These are phyloP conservation scores for Ophraella communa DNA, from an alignment of 2,888 invertebrate genomes.

Conservation along the genomic window DNA sequence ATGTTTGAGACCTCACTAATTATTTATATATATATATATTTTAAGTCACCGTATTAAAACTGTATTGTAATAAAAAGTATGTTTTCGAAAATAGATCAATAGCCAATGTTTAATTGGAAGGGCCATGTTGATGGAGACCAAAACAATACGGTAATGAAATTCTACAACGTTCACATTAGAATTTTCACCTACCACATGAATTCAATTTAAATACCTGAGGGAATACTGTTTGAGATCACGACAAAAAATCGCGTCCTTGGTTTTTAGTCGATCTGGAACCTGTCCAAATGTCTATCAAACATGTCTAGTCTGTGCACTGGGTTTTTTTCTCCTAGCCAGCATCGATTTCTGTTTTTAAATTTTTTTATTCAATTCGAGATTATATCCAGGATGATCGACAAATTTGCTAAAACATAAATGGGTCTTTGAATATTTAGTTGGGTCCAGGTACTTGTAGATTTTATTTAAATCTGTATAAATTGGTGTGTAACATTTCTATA, in stretches of 20 bases:
- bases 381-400: slow-evolving; percentile 10
- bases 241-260: slow-evolving; percentile 18
- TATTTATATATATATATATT: neutral
- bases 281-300: slow-evolving; percentile 44
- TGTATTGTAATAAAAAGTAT: slow-evolving; percentile 6
- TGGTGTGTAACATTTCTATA: too few relatives aligned
- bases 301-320: slow-evolving; percentile 41
- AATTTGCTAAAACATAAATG: neutral
- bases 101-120: neutral
- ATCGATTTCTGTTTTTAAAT: slow-evolving; percentile 3
- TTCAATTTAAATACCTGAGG: slow-evolving; percentile 12
- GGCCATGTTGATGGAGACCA: neutral
- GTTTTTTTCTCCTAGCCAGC: slow-evolving; percentile 8
- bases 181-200: neutral
- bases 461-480: too few relatives aligned
- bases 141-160: neutral
- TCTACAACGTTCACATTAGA: neutral
- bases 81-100: slow-evolving; percentile 2
- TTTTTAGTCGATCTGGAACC: slow-evolving; percentile 27
- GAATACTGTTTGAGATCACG: slow-evolving; percentile 10
- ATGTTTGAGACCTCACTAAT: too few relatives aligned
- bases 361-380: slow-evolving; percentile 14
- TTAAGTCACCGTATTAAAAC: neutral
- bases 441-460: too few relatives aligned
- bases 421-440: neutral